phyloP scores from a whole-genome alignment of 2,797 vertebrate species.

The Esox lucius region DNA sequence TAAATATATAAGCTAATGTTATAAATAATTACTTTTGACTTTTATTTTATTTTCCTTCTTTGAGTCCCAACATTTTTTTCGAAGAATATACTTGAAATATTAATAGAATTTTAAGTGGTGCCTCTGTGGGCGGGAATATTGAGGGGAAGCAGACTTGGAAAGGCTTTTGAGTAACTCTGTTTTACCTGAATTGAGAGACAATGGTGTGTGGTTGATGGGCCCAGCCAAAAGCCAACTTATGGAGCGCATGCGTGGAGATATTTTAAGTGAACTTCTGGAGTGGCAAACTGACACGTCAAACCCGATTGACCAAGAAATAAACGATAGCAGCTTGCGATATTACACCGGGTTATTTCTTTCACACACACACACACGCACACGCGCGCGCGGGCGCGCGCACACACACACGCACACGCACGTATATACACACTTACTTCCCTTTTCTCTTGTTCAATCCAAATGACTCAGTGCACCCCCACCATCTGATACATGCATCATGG shows the following conservation, averaged over 20 bases:
- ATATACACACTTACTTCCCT: constrained; percentile 21
- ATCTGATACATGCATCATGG: constrained; percentile 48
- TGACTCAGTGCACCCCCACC: constrained; percentile 28
- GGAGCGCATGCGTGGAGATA: constrained; percentile 37
- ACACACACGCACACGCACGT: constrained; percentile 16
- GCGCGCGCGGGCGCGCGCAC: constrained; percentile 12
- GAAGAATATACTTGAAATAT: constrained; percentile 66
- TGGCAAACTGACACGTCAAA: constrained; percentile 69
- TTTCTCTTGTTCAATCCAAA: constrained; percentile 33
- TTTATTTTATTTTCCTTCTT: constrained; percentile 36
- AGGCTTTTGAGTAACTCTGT: constrained; percentile 53
- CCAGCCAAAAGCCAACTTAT: constrained; percentile 39
- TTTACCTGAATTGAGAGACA: constrained; percentile 71
- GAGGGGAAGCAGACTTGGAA: constrained; percentile 60
- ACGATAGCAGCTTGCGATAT: constrained; percentile 41
- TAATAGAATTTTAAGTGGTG: constrained; percentile 84
- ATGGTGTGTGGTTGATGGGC: constrained; percentile 70
- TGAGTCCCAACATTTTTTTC: constrained; percentile 68
- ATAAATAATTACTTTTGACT: constrained; percentile 9
- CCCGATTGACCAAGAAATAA: constrained; percentile 55
- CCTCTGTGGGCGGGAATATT: constrained; percentile 63
- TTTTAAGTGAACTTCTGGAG: constrained; percentile 64
- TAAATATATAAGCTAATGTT: not conserved
- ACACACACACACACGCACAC: constrained; percentile 6
- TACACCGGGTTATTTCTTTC: constrained; percentile 36